Evolutionary conservation across 2,888 invertebrate genomes (phyloP).

Genomic region (Phengaris arion): DNA sequence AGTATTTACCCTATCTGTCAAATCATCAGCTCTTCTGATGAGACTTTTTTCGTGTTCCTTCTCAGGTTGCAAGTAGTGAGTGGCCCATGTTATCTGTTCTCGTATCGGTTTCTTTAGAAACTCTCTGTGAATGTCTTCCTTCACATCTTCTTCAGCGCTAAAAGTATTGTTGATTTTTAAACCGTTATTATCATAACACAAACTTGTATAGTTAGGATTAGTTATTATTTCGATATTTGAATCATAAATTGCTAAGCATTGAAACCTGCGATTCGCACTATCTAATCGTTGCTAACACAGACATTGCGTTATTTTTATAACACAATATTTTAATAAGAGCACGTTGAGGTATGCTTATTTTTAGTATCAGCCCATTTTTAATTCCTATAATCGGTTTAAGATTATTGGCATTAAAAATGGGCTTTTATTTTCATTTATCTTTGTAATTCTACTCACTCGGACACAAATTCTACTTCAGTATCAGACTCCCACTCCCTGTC

Average conservation of each 20-base stretch:
- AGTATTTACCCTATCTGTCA: conserved; percentile 63
- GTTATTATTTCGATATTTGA: no score
- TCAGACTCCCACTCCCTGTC: conserved; percentile 66
- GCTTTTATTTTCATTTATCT: not conserved
- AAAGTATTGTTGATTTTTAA: not conserved
- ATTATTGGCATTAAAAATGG: no score
- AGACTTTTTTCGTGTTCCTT: conserved; percentile 71
- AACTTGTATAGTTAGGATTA: no score
- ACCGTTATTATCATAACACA: no score
- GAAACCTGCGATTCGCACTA: not conserved
- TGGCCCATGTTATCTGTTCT: conserved; percentile 71
- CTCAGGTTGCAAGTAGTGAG: conserved; percentile 67
- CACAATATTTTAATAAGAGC: not conserved
- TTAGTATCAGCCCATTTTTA: not conserved
- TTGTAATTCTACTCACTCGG: conserved; percentile 49
- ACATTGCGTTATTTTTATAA: not conserved
- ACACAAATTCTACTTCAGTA: conserved; percentile 63
- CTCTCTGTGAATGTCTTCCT: conserved; percentile 56
- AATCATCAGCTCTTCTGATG: conserved; percentile 69
- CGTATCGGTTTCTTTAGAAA: conserved; percentile 63
- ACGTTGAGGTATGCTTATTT: not conserved
- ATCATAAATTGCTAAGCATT: not conserved
- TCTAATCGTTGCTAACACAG: not conserved
- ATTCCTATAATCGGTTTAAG: not conserved
- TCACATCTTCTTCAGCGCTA: conserved; percentile 50